Evolutionary conservation across 2,888 invertebrate genomes (phyloP).

Genomic region (Dryadula phaetusa): DNA sequence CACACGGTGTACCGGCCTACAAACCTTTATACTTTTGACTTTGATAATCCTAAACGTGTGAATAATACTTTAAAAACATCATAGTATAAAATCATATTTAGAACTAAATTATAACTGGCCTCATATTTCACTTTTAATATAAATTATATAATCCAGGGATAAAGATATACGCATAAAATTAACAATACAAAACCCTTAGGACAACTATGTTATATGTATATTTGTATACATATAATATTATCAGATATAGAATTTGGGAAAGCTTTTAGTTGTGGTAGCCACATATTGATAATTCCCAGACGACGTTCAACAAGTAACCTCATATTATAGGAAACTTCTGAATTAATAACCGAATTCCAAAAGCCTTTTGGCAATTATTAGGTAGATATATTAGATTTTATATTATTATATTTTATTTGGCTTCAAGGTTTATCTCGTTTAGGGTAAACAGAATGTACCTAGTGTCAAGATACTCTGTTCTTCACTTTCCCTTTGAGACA

Average conservation of each 20-base stretch:
- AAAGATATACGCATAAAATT: background rate
- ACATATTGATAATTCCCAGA: conserved; percentile 8
- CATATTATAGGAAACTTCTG: background rate
- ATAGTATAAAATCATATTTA: too few relatives aligned
- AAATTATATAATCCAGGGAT: too few relatives aligned
- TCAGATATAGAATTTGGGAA: background rate
- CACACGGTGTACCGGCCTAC: too few relatives aligned
- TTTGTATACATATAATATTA: background rate
- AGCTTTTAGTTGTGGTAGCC: conserved; percentile 1
- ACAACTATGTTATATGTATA: too few relatives aligned
- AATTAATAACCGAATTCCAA: background rate
- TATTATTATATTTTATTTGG: background rate
- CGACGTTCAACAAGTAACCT: conserved; percentile 16
- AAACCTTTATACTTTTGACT: too few relatives aligned
- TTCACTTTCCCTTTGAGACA: too few relatives aligned
- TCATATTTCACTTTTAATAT: too few relatives aligned
- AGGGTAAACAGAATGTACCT: background rate
- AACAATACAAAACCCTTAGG: background rate
- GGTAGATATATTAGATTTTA: background rate
- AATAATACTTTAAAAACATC: too few relatives aligned
- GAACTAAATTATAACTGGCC: too few relatives aligned
- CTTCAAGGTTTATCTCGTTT: too few relatives aligned
- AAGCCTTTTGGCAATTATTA: background rate
- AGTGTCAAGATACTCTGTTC: too few relatives aligned
- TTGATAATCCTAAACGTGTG: too few relatives aligned